Base-by-base conservation (phyloP, 30 jellyfish, hydroid and myxozoan species). In the Hydractinia echinata region DNA sequence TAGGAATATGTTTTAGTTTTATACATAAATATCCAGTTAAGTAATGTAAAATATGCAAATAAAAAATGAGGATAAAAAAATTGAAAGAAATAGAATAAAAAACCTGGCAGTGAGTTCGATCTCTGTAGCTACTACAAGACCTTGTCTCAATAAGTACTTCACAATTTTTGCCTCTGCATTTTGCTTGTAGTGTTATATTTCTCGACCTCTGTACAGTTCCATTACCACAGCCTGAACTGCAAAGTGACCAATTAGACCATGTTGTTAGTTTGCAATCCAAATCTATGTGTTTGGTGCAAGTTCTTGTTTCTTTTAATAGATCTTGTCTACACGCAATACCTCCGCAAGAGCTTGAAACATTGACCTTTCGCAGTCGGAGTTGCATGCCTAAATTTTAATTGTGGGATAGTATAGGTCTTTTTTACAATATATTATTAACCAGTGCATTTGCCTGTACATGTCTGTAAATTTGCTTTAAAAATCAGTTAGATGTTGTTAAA, bases 221-320 rank as follows among this genome's bases (percentile, higher is more conserved):
- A 51, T 30, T 74, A 11, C 98, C 98, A 61, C 98, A 91, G 8
- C 95, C 96, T 8, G 83, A 66, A 66, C 85, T 80, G 73, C 98
- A 91, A 5, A 30, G 21, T 6, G 95, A 86, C 98, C 98, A 91
- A 50, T 91, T 48, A 18, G 95, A 67, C 98, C 98, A 91, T 14
- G 95, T 39, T 20, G 95, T 54, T 81, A 83, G 7, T 68, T 68
- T 87, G 71, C 96, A 91, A 72, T 91, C 95, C 21, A 91, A 83
- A 67, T 91, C 81, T 14, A 68, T 82, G 6, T 16, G 21, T 73
- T 77, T 84, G 10, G 96, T 82, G 79, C 98, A 91, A 7, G 64
- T 49, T 54, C 73, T 84, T 49, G 89, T 78, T 51, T 82, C 93
- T 49, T 87, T 76, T 39, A 76, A 64, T 71, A 39, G 79, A 3